Evolutionary conservation across 2,888 invertebrate species (phyloP).

Genomic region (Alloscopus bannaensis): DNA sequence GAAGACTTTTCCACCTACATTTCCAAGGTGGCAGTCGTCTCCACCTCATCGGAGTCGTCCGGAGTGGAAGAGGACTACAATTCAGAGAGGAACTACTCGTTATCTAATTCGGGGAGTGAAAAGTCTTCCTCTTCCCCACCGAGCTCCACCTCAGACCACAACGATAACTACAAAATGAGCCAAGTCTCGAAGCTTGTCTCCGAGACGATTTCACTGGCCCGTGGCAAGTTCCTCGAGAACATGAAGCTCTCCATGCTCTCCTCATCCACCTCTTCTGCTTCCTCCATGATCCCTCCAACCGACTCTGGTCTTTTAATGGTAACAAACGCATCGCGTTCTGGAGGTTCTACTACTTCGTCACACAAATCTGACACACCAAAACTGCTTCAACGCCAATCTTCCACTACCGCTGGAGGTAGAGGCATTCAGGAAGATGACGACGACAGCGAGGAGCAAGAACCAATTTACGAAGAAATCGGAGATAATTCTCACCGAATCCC

Average conservation of each 20-base stretch:
- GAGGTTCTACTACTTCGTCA: background rate
- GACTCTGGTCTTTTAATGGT: conserved; percentile 67
- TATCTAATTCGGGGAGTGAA: conserved; percentile 64
- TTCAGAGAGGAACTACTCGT: conserved; percentile 71
- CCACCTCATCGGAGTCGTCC: conserved; percentile 69
- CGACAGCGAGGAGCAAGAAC: conserved; percentile 65
- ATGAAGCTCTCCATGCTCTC: conserved; percentile 68
- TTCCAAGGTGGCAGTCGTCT: conserved; percentile 69
- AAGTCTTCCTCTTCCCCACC: conserved; percentile 39
- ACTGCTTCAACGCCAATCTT: background rate
- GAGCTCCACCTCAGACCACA: too few relatives aligned
- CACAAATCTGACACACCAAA: background rate
- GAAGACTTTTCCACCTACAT: conserved; percentile 69
- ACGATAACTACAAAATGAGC: conserved; percentile 67
- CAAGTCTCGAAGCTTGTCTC: conserved; percentile 60
- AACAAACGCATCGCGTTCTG: background rate
- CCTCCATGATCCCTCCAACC: conserved; percentile 73
- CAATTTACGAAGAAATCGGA: conserved; percentile 73
- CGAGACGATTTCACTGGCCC: conserved; percentile 72
- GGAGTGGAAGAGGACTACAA: conserved; percentile 73
- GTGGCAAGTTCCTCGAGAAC: conserved; percentile 72
- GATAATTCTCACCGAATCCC: conserved; percentile 41
- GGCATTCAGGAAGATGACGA: conserved; percentile 2
- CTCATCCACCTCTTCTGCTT: background rate
- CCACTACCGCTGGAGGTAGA: background rate